These are phyloP conservation scores for Mactra quadrangularis DNA, from an alignment of 1,140 invertebrate genomes.

Conservation along the genomic window DNA sequence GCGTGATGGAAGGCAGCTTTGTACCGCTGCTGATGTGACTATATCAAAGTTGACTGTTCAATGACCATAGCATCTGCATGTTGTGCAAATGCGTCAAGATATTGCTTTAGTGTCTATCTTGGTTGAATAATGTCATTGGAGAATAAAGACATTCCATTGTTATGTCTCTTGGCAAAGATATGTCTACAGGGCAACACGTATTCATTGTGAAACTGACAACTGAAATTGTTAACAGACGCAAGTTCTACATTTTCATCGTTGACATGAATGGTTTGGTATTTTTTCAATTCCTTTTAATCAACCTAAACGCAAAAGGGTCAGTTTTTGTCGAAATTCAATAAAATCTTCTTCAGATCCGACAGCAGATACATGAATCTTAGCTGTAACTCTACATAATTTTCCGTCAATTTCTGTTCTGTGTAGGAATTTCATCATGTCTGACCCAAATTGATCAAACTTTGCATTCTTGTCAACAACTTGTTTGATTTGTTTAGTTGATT, in stretches of 20 bases:
- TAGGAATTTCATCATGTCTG: neutral
- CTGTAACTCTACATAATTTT: neutral
- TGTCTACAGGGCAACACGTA: neutral
- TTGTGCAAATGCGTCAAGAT: neutral
- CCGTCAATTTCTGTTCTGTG: conserved; percentile 5
- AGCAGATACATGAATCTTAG: neutral
- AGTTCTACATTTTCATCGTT: neutral
- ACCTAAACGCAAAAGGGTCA: neutral
- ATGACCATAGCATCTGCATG: too few relatives aligned
- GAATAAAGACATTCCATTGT: neutral
- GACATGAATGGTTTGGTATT: neutral
- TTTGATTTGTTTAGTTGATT: conserved; percentile 9
- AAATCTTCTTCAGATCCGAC: neutral
- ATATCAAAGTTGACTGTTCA: too few relatives aligned
- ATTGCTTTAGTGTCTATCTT: neutral
- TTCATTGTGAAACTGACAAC: neutral
- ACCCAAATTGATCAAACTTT: neutral
- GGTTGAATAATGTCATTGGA: neutral
- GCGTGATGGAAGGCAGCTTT: neutral
- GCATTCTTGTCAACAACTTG: conserved; percentile 11
- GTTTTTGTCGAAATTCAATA: neutral
- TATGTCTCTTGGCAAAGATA: neutral
- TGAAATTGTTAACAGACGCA: neutral
- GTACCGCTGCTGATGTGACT: neutral
- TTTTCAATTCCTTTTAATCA: neutral